Evolutionary conservation across 2,888 invertebrate species (phyloP), one percentile per base, ranked within the genome.

Genomic region (Rotaria socialis): DNA sequence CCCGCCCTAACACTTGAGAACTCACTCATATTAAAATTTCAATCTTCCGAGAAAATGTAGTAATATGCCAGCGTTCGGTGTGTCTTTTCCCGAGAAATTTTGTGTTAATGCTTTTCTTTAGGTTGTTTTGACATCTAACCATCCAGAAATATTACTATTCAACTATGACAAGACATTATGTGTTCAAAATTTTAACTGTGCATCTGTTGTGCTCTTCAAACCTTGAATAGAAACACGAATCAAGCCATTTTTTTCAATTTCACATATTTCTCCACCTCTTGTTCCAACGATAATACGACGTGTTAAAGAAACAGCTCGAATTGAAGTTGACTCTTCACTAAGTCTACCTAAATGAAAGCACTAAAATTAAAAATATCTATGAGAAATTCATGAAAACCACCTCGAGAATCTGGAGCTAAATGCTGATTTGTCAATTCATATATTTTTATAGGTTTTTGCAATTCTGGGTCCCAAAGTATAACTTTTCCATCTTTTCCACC

Each of bases 401-500:
- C 43, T 86, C 85, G 55, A 74, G 85, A 89, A 85, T 89, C 89
- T 19, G 89, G 87, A 5, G 89, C 87, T 22, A 91, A 87, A 24
- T 89, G 87, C 55, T 89, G 89, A 85, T 90, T 89, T 85, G 90
- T 90, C 47, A 92, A 89, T 55, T 89, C 88, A 88, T 91, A 91
- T 1, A 90, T 90, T 88, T 91, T 91, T 84, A 91, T 88, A 88
- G 90, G 90, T 35, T 90, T 90, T 35, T 90, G 90, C 88, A 92
- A 90, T 87, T 90, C 89, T 85, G 90, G 90, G 88, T 91, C 91
- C 91, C 92, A 92, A 56, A 91, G 88, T 41, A 90, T 90, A 10
- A 92, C 89, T n/a, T 89, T 88, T 11, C 92, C 92, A 88, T 92
- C 92, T 88, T 92, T 92, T 22, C 92, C 92, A 22, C 91, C 92